Conservation (phyloP, 2,888 invertebrate species). For the Torymus auratus region DNA sequence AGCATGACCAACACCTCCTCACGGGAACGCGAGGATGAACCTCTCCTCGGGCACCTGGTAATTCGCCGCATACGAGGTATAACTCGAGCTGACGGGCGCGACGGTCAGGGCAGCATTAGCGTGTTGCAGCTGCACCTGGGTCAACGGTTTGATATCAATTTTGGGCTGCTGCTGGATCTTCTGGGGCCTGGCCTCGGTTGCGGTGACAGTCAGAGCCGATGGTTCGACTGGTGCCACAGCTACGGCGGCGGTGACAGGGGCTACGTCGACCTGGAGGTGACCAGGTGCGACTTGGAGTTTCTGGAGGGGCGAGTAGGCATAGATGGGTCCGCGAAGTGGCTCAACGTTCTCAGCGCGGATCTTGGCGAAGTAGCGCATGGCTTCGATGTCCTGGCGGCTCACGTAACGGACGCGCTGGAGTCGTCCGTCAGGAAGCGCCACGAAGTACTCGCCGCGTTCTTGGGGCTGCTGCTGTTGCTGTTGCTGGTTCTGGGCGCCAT, state of each 20-base stretch:
- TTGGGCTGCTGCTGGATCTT: constrained; percentile 61
- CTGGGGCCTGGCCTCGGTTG: constrained; percentile 58
- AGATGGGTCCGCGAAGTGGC: constrained; percentile 81
- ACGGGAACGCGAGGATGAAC: constrained; percentile 65
- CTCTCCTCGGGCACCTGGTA: constrained; percentile 70
- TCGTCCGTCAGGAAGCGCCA: constrained; percentile 81
- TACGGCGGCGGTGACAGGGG: constrained; percentile 49
- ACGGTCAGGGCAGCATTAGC: constrained; percentile 64
- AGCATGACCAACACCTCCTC: background rate
- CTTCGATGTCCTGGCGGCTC: constrained; percentile 78
- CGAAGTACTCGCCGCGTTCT: constrained; percentile 80
- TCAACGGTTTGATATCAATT: constrained; percentile 69
- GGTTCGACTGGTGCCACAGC: constrained; percentile 49
- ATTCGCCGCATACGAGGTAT: constrained; percentile 68
- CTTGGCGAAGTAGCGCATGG: constrained; percentile 83
- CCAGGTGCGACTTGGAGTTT: constrained; percentile 68
- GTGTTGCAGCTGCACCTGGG: constrained; percentile 69
- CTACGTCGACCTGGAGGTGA: constrained; percentile 56
- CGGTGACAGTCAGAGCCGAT: constrained; percentile 1
- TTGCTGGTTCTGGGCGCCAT: constrained; percentile 62
- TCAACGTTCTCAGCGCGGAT: constrained; percentile 82
- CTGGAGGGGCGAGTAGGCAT: constrained; percentile 76
- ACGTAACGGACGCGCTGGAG: constrained; percentile 82
- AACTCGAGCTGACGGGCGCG: constrained; percentile 66
- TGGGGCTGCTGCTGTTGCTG: constrained; percentile 61